phyloP scores from a whole-genome alignment of 2,113 vertebrate species.

The Falcunculus frontatus region DNA sequence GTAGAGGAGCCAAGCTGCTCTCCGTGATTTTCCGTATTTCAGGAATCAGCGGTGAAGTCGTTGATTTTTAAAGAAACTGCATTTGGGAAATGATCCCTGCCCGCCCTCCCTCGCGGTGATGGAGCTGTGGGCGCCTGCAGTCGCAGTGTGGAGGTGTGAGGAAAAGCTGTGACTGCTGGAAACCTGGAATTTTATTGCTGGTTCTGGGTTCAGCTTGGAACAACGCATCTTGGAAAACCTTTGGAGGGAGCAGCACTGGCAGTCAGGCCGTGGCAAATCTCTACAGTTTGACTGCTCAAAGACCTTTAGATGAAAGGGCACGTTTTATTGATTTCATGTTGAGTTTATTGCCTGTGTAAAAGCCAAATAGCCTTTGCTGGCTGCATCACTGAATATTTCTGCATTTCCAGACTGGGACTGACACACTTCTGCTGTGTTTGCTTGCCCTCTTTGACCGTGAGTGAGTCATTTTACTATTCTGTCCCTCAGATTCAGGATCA shows the following conservation, averaged over 20 bases:
- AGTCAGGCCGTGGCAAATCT: background rate
- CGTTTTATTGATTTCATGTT: background rate
- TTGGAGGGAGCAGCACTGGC: background rate
- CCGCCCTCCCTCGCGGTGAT: background rate
- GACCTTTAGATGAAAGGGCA: background rate
- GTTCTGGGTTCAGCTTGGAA: background rate
- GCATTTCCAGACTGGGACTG: background rate
- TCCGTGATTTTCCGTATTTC: rapidly evolving
- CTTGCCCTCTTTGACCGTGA: background rate
- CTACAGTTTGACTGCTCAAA: background rate
- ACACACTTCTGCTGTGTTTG: background rate
- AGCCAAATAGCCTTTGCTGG: background rate
- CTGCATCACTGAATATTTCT: background rate
- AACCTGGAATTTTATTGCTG: background rate
- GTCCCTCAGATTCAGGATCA: background rate
- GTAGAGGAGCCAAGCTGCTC: background rate
- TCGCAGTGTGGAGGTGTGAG: background rate
- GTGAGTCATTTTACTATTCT: background rate
- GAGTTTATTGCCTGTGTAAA: background rate
- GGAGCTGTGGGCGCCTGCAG: background rate
- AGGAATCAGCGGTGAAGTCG: background rate
- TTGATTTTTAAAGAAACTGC: background rate
- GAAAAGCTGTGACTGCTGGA: background rate
- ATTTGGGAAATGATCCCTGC: background rate
- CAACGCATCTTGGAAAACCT: background rate